Percentiles rank a stretch among this genome's conserved stretches.
These are phyloP conservation scores for Notolepis coatsorum DNA, from an alignment of 2,797 vertebrate species.

Conservation along the genomic window DNA sequence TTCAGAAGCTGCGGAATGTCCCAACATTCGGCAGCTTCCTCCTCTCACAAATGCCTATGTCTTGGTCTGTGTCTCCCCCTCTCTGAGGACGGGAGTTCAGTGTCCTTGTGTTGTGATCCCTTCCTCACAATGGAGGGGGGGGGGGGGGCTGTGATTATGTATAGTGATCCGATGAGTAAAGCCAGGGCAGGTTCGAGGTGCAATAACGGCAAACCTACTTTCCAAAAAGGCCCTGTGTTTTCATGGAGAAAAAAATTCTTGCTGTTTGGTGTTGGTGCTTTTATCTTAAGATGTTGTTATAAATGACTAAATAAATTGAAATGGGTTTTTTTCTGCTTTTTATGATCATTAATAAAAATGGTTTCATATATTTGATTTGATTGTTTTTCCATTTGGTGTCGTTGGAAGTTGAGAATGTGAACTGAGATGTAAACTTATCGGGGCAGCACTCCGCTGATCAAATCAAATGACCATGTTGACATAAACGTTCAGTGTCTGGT, in stretches of 20 bases:
- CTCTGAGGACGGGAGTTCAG: slow-evolving; percentile 33
- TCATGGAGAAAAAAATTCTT: slow-evolving; percentile 69
- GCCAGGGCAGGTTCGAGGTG: slow-evolving; percentile 80
- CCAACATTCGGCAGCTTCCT: slow-evolving; percentile 63
- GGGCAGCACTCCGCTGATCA: no score
- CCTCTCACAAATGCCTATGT: slow-evolving; percentile 67
- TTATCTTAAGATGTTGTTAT: slow-evolving; percentile 81
- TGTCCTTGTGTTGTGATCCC: slow-evolving; percentile 31
- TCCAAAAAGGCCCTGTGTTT: slow-evolving; percentile 69
- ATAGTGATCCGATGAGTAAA: slow-evolving; percentile 56
- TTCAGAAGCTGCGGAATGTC: slow-evolving; percentile 58
- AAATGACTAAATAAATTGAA: slow-evolving; percentile 75
- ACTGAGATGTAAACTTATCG: no score
- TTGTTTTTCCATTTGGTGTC: not conserved
- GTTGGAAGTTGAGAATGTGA: no score
- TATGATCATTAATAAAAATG: slow-evolving; percentile 80
- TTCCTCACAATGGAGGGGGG: not conserved
- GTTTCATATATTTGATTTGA: slow-evolving; percentile 47
- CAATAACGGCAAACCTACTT: slow-evolving; percentile 80
- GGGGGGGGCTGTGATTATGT: slow-evolving; percentile 25
- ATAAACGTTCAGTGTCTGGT: no score
- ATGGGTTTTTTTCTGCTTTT: slow-evolving; percentile 72
- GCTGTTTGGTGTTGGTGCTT: slow-evolving; percentile 84
- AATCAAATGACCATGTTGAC: no score
- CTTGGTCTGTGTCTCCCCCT: slow-evolving; percentile 35